Evolutionary conservation across 2,888 invertebrate genomes (phyloP).

Genomic region (Pyrrhosoma nymphula): DNA sequence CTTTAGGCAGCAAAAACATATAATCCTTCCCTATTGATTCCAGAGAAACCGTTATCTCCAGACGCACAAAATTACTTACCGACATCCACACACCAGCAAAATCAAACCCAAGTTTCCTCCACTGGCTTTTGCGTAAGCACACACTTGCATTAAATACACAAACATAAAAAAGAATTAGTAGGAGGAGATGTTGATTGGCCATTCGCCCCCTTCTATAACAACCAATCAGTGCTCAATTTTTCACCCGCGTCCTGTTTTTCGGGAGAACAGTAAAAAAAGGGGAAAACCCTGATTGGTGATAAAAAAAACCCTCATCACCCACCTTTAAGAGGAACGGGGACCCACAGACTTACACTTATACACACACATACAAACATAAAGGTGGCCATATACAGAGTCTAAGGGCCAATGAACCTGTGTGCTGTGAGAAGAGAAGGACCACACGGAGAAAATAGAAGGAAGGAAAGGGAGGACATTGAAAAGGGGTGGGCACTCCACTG

Average conservation of each 20-base stretch:
- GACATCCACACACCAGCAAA: neutral
- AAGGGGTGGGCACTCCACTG: neutral
- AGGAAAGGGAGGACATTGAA: neutral
- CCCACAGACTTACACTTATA: neutral
- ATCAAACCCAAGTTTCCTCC: neutral
- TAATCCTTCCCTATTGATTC: neutral
- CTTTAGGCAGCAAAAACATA: neutral
- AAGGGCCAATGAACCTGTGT: neutral
- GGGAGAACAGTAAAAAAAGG: neutral
- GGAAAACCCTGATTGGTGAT: conserved; percentile 46
- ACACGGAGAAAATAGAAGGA: neutral
- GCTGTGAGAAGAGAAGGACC: neutral
- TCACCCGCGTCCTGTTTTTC: conserved; percentile 30
- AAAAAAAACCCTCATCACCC: conserved; percentile 42
- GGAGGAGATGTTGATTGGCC: conserved; percentile 28
- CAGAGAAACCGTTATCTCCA: neutral
- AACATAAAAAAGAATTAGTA: neutral
- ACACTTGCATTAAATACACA: neutral
- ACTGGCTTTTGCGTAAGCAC: neutral
- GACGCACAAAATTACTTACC: neutral
- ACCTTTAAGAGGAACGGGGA: neutral
- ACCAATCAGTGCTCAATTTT: conserved; percentile 57
- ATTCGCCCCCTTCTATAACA: conserved; percentile 25
- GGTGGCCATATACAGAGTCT: neutral
- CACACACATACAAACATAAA: neutral